phyloP scores from a whole-genome alignment of 2,888 invertebrate species.

The Acanthacorydalis orientalis region DNA sequence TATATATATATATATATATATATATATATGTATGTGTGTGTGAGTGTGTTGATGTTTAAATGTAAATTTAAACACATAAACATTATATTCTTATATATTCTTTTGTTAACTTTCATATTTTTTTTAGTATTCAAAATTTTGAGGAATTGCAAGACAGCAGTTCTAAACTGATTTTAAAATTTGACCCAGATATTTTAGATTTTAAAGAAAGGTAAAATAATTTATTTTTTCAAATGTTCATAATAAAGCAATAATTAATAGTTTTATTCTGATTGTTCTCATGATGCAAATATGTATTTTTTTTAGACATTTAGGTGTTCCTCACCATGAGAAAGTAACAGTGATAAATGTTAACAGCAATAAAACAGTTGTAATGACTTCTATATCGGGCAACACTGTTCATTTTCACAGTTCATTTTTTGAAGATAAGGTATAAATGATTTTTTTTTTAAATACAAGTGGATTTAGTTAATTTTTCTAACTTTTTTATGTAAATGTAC shows the following conservation, averaged over 20 bases:
- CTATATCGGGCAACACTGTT: conserved; percentile 84
- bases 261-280: not conserved
- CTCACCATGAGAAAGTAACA: conserved; percentile 71
- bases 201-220: conserved; percentile 44
- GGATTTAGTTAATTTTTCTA: too few relatives aligned
- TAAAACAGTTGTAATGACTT: conserved; percentile 77
- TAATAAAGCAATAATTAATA: not conserved
- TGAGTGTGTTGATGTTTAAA: too few relatives aligned
- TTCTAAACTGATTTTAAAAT: conserved; percentile 31
- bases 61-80: too few relatives aligned
- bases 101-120: conserved; percentile 1
- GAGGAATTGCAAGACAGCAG: conserved; percentile 18
- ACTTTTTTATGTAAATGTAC: too few relatives aligned
- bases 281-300: conserved; percentile 6
- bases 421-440: conserved; percentile 86
- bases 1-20: conserved; percentile 5
- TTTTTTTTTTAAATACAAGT: too few relatives aligned
- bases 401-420: conserved; percentile 97
- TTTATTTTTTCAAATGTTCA: not conserved
- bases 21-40: not conserved
- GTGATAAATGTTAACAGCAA: conserved; percentile 75
- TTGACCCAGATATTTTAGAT: conserved; percentile 50
- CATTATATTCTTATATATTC: too few relatives aligned
- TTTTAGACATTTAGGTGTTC: conserved; percentile 68
- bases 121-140: conserved; percentile 1